Evolutionary conservation across 92 coral and sea anemone genomes (phyloP), one percentile per base, ranked within the genome.

Genomic region (Phenganax marumi): DNA sequence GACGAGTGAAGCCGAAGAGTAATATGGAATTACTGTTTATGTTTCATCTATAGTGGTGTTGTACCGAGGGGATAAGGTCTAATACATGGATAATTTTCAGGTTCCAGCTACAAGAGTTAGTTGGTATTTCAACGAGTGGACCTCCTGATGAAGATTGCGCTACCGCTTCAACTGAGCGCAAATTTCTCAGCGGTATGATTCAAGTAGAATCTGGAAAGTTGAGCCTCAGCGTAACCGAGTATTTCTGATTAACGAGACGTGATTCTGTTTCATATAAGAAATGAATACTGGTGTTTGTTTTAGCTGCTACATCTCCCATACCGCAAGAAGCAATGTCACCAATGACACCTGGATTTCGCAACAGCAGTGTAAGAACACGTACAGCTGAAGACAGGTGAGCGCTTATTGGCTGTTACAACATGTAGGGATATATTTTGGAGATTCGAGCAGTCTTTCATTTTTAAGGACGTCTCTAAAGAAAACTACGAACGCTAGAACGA

Each of bases 251-350:
- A 87, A 33, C 43, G 43, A 65, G 13, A 65, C 21, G 7, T 65
- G 12, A 65, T 17, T 65, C 12, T 3, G 7, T 33, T 1, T 17
- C 25, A 65, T 1, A 65, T 65, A 65, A 65, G 12, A 23, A 65
- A 33, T 33, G 43, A 33, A 33, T 33, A 33, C 43, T 33, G 43
- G 43, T 19, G 24, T 48, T 26, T 12, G 11, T 77, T 79, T 21
- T 73, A 93, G 97, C 88, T 24, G 88, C 89, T 57, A 91, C 97
- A 3, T 93, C 97, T 22, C 97, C 97, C 24, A 82, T 92, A 68
- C 84, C 82, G 52, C 52, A 87, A 60, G 75, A 84, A 46, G 87
- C 97, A 10, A 88, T 87, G 43, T 92, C 92, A 75, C 90, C 90
- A 0, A 11, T 55, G 10, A 73, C 85, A 81, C 76, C 89, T n/a